These are phyloP conservation scores for Cryptotis parvus DNA, from an alignment of 2,113 vertebrate genomes.

Conservation along the genomic window DNA sequence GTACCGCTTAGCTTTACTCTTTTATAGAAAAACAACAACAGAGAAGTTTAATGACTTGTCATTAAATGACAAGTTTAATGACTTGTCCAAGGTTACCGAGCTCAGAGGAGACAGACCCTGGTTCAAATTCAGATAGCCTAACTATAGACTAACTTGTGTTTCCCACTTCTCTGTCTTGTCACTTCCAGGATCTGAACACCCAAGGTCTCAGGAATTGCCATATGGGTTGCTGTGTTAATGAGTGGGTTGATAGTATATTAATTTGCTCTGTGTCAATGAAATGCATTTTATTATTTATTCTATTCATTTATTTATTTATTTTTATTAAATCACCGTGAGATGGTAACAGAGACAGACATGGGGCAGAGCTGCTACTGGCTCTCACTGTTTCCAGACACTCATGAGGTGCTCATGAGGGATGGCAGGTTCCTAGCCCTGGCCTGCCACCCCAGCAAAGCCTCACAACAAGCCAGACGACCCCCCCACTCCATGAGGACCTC, in stretches of 20 bases:
- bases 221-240: not conserved
- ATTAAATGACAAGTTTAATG: not conserved
- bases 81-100: not conserved
- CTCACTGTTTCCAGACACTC: no score
- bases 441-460: no score
- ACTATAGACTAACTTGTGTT: not conserved
- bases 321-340: no score
- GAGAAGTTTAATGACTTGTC: not conserved
- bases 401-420: no score
- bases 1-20: no score
- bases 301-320: no score
- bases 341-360: no score
- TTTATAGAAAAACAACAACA: constrained; percentile 29
- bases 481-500: no score
- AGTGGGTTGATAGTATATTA: not conserved
- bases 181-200: not conserved
- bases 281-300: no score
- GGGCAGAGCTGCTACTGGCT: no score
- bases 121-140: not conserved
- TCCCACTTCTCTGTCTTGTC: not conserved
- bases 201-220: not conserved
- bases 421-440: no score
- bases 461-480: no score
- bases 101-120: not conserved
- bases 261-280: constrained; percentile 18